These are phyloP conservation scores for Conus canariensis DNA, from an alignment of 2,888 invertebrate genomes.

Conservation along the genomic window DNA sequence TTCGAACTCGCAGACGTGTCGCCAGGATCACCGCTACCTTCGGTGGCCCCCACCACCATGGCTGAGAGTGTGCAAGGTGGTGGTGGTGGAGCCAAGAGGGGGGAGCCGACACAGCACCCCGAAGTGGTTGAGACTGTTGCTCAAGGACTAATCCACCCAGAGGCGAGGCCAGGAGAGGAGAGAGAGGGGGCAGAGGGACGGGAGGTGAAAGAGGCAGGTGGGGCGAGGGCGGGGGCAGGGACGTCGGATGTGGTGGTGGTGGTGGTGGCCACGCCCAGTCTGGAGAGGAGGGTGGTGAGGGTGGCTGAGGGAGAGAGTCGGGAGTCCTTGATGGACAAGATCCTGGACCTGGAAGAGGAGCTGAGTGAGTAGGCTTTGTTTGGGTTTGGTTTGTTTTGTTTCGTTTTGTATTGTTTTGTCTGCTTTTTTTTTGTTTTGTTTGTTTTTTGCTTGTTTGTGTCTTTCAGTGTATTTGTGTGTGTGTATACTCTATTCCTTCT, in stretches of 20 bases:
- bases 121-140: too few species aligned
- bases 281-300: constrained; percentile 28
- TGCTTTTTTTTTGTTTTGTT: not conserved
- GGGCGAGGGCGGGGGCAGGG: constrained; percentile 1
- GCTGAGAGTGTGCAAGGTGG: too few species aligned
- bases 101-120: too few species aligned
- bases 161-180: not conserved
- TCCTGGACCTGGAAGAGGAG: constrained; percentile 92
- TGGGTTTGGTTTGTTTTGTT: not conserved
- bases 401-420: not conserved
- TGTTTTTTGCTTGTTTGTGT: not conserved
- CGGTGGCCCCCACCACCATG: too few species aligned
- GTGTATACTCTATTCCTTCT: not conserved
- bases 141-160: too few species aligned
- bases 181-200: constrained; percentile 27
- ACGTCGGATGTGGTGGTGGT: constrained; percentile 8
- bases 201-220: not conserved
- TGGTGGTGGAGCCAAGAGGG: too few species aligned
- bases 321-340: constrained; percentile 85
- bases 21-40: too few species aligned
- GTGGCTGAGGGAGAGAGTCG: constrained; percentile 41
- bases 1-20: too few species aligned
- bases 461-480: not conserved
- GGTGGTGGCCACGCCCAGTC: not conserved
- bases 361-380: constrained; percentile 81